Evolutionary conservation across 2,797 vertebrate genomes (phyloP), one percentile per base, ranked within the genome.

Genomic region (Danio albolineatus): DNA sequence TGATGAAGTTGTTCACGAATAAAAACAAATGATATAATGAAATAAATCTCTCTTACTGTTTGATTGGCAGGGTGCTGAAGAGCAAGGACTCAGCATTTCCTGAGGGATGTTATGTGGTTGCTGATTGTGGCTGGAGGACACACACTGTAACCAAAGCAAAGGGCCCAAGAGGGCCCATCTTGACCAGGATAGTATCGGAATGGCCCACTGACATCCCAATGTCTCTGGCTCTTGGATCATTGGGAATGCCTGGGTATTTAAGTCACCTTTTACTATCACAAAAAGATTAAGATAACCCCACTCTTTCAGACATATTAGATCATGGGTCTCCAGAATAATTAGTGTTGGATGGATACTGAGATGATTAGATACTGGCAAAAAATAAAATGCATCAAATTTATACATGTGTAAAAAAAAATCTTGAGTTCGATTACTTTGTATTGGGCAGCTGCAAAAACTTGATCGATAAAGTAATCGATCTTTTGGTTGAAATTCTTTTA

Each of bases 241-340:
- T 97, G 39, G 96, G 97, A 76, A 97, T 98, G 96, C 91, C 96
- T 1, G 97, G 96, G 97, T 98, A 86, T 94, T 90, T 13, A 21
- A 39, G 5, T 7, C 12, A 10, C 2, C 1, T 39, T 2, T 36
- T 41, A 51, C 48, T 51, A 10, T 51, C 51, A 13, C 1, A 51
- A 13, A 51, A 48, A 41, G 36, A 41, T 62, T 62, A n/a, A n/a
- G 10, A 7, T 46, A 12, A 46, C 12, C 12, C 46, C 10, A n/a
- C 44, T 46, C 7, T 28, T 28, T 28, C 28, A 28, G 28, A 28
- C 28, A 28, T 2, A 46, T 7, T 7, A 46, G 44, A 46, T 46
- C 7, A 46, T 28, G 3, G 28, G 28, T 28, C 28, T 28, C 28
- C 28, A 28, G 28, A 28, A 28, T 28, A 28, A 28, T 28, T 28